Conservation (phyloP, 1,140 invertebrate species). For the Zaprionus ornatus region DNA sequence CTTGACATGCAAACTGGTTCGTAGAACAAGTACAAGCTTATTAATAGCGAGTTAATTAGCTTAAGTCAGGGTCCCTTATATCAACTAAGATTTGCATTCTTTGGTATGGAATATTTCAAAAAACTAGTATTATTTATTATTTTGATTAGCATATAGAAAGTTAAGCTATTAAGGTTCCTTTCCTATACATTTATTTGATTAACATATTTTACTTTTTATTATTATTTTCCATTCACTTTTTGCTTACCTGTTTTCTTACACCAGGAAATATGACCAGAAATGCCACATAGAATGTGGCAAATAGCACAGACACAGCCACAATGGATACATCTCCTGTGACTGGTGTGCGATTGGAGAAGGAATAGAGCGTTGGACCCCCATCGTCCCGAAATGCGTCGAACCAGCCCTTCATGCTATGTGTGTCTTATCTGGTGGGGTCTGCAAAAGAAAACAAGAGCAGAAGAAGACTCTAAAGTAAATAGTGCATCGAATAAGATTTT, state of each 20-base stretch:
- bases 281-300: slow-evolving; percentile 94
- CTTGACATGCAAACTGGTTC: slow-evolving; percentile 39
- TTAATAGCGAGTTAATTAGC: neutral
- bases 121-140: neutral
- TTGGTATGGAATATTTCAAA: neutral
- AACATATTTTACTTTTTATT: neutral
- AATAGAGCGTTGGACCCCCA: slow-evolving; percentile 96
- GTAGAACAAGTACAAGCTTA: slow-evolving; percentile 9
- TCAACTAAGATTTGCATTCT: neutral
- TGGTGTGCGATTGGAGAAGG: slow-evolving; percentile 95
- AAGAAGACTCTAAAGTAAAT: neutral
- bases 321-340: slow-evolving; percentile 95
- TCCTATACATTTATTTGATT: too few relatives aligned
- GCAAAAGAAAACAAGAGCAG: slow-evolving; percentile 1
- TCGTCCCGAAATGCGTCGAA: slow-evolving; percentile 96
- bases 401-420: slow-evolving; percentile 92
- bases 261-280: slow-evolving; percentile 97
- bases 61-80: neutral
- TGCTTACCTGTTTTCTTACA: slow-evolving; percentile 95
- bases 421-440: slow-evolving; percentile 43
- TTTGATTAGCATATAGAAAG: neutral
- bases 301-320: slow-evolving; percentile 93
- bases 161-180: neutral
- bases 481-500: slow-evolving; percentile 14
- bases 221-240: neutral